A percentile compares a stretch with the other conserved stretches of the same genome.
Evolutionary conservation across 2,888 invertebrate genomes (phyloP).

Genomic region (Thymelicus lineola): DNA sequence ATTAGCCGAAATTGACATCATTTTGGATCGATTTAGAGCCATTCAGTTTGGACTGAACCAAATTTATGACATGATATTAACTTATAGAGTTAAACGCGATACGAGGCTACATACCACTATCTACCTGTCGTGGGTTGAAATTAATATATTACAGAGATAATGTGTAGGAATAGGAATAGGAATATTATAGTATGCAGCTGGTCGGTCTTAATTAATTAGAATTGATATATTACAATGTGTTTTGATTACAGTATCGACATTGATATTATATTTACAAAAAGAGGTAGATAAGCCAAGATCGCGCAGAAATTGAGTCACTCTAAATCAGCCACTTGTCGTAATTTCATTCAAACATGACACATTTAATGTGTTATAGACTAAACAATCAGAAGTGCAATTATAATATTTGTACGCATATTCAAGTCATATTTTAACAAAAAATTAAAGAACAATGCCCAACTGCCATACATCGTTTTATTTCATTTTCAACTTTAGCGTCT

Average conservation of each 20-base stretch:
- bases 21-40: conserved; percentile 27
- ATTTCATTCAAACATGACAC: too few relatives aligned
- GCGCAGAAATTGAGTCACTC: too few relatives aligned
- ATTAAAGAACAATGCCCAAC: too few relatives aligned
- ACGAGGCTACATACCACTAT: conserved; percentile 1
- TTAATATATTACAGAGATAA: conserved; percentile 3
- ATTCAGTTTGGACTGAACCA: conserved; percentile 15
- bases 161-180: background rate
- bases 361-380: too few relatives aligned
- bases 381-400: too few relatives aligned
- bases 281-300: too few relatives aligned
- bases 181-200: background rate
- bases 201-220: conserved; percentile 22
- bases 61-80: conserved; percentile 28
- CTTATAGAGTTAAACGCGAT: conserved; percentile 17
- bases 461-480: too few relatives aligned
- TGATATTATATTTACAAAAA: too few relatives aligned
- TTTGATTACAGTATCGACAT: background rate
- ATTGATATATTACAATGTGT: background rate
- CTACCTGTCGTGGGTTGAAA: conserved; percentile 4
- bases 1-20: conserved; percentile 22
- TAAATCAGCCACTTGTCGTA: too few relatives aligned
- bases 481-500: too few relatives aligned
- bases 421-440: too few relatives aligned
- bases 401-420: too few relatives aligned